Percentiles rank a stretch among this genome's conserved stretches.
phyloP scores from a whole-genome alignment of 35 echinoderm and acorn worm species.

The Anneissia japonica region DNA sequence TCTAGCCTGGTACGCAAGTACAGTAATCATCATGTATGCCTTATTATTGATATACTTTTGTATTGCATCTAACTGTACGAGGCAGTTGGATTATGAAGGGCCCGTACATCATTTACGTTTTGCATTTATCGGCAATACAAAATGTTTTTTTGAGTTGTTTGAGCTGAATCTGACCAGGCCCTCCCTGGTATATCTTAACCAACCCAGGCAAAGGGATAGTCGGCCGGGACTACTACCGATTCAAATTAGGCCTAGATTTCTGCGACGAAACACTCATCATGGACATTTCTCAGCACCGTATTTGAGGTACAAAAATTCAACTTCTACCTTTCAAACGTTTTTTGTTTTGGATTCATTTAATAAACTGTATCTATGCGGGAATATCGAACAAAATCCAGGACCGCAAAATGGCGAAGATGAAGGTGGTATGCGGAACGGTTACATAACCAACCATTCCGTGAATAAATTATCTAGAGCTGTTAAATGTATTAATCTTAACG shows the following conservation, averaged over 20 bases:
- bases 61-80: too few species aligned
- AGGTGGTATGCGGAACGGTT: background rate
- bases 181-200: too few species aligned
- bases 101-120: too few species aligned
- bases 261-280: too few species aligned
- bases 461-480: background rate
- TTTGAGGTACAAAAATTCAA: background rate
- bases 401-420: background rate
- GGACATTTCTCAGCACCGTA: background rate
- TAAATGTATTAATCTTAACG: background rate
- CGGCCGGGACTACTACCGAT: too few species aligned
- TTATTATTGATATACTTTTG: too few species aligned
- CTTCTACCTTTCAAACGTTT: background rate
- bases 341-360: background rate
- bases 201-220: too few species aligned
- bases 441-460: background rate
- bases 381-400: background rate
- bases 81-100: too few species aligned
- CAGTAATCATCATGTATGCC: slow-evolving; percentile 9
- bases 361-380: background rate
- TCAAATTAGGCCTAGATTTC: too few species aligned
- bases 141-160: too few species aligned
- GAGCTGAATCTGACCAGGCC: too few species aligned
- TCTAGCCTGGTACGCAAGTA: background rate
- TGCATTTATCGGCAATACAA: too few species aligned